phyloP scores from a whole-genome alignment of 2,888 invertebrate genomes.

The Chrysopilus asiliformis region DNA sequence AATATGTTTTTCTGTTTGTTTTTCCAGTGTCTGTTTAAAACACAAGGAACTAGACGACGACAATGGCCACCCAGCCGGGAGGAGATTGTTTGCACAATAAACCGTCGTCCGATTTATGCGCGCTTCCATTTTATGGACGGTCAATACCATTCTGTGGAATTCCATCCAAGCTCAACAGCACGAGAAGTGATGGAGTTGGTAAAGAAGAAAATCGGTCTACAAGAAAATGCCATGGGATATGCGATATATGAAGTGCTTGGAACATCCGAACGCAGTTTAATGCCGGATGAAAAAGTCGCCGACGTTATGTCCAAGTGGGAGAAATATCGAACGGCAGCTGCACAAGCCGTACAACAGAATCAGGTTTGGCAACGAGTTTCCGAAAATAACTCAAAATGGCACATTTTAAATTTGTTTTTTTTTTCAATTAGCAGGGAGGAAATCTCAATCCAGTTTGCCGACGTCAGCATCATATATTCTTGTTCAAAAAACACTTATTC shows the following conservation, averaged over 20 bases:
- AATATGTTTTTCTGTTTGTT: constrained; percentile 9
- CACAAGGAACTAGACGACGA: constrained; percentile 61
- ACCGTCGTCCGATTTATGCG: constrained; percentile 79
- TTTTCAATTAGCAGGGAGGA: constrained; percentile 31
- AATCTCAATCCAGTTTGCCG: constrained; percentile 38
- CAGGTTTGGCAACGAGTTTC: constrained; percentile 20
- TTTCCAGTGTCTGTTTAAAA: constrained; percentile 51
- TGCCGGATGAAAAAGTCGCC: constrained; percentile 76
- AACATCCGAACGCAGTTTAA: constrained; percentile 70
- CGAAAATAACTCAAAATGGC: neutral
- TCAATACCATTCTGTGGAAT: constrained; percentile 88
- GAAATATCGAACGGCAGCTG: constrained; percentile 61
- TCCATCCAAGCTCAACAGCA: constrained; percentile 86
- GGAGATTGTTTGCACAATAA: constrained; percentile 85
- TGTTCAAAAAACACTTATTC: constrained; percentile 73
- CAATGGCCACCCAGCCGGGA: constrained; percentile 85
- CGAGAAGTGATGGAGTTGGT: constrained; percentile 79
- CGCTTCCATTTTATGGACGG: constrained; percentile 88
- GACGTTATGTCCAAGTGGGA: constrained; percentile 96
- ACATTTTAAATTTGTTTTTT: too few relatives aligned
- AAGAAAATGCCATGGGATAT: constrained; percentile 48
- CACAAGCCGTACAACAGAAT: constrained; percentile 37
- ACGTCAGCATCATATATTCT: constrained; percentile 51
- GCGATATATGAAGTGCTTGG: constrained; percentile 87
- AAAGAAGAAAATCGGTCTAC: constrained; percentile 71